A percentile compares a stretch with the other conserved stretches of the same genome.
Evolutionary conservation across 2,888 invertebrate species (phyloP).

Genomic region (Monochamus alternatus): DNA sequence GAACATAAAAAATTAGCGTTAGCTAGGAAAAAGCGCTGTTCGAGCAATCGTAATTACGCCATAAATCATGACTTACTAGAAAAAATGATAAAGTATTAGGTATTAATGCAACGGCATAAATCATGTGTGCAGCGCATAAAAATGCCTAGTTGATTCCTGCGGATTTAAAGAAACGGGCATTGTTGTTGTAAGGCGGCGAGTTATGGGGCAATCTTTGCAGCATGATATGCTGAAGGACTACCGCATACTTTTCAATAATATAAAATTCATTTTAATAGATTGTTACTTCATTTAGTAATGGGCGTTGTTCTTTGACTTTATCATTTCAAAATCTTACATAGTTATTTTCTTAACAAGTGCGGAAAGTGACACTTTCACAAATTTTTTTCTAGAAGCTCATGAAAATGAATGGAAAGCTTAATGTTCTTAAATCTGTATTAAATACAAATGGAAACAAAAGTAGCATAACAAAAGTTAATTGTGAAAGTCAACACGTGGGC

Average conservation of each 20-base stretch:
- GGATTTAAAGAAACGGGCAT: slow-evolving; percentile 7
- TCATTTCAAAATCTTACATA: too few species aligned
- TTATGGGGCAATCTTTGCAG: slow-evolving; percentile 1
- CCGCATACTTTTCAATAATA: slow-evolving; percentile 4
- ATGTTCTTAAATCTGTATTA: too few species aligned
- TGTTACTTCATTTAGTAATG: neutral
- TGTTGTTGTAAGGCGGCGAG: neutral
- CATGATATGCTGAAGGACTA: neutral
- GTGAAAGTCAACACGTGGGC: too few species aligned
- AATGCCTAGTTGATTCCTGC: neutral
- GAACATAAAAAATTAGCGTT: slow-evolving; percentile 8
- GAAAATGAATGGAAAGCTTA: too few species aligned
- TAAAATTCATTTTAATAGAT: neutral
- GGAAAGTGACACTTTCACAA: too few species aligned
- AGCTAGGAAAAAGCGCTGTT: slow-evolving; percentile 3
- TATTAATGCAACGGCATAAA: slow-evolving; percentile 12
- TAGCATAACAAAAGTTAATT: too few species aligned
- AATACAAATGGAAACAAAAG: too few species aligned
- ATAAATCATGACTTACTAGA: slow-evolving; percentile 25
- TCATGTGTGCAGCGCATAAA: slow-evolving; percentile 9
- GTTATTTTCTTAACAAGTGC: too few species aligned
- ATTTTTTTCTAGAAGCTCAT: too few species aligned
- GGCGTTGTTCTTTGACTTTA: too few species aligned
- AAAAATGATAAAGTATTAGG: slow-evolving; percentile 9
- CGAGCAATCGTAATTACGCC: slow-evolving; percentile 26